These are phyloP conservation scores for Epistrophella euchroma DNA, from an alignment of 2,888 invertebrate genomes.

Conservation along the genomic window DNA sequence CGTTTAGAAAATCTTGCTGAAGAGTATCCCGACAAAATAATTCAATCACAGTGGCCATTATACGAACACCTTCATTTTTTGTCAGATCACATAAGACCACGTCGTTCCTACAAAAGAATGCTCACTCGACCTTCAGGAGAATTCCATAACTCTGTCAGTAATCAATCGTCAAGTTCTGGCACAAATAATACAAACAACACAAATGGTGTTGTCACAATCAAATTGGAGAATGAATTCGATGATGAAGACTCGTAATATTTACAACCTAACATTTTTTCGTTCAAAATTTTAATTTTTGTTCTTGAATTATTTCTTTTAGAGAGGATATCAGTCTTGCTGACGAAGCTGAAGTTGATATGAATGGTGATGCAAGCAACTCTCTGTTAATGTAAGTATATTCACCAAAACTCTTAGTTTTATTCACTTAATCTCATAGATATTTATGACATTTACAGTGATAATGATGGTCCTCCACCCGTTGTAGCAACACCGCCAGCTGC, in stretches of 20 bases:
- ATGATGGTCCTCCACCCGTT: constrained; percentile 70
- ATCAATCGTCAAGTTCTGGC: constrained; percentile 66
- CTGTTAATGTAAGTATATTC: constrained; percentile 43
- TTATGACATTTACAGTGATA: constrained; percentile 71
- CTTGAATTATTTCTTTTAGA: constrained; percentile 42
- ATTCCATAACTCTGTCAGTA: constrained; percentile 52
- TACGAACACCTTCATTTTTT: constrained; percentile 82
- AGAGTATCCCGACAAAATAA: constrained; percentile 78
- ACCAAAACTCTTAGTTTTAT: neutral
- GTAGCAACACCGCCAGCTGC: neutral
- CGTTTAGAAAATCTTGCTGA: constrained; percentile 81
- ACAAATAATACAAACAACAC: constrained; percentile 58
- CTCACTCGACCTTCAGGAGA: constrained; percentile 72
- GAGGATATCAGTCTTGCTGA: constrained; percentile 63
- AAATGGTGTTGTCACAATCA: constrained; percentile 77
- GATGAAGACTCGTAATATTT: constrained; percentile 70
- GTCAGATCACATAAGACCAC: constrained; percentile 82
- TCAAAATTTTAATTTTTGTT: neutral
- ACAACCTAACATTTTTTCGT: neutral
- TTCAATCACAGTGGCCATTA: constrained; percentile 82
- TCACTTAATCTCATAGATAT: neutral
- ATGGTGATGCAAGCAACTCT: constrained; percentile 49
- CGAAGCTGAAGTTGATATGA: constrained; percentile 51
- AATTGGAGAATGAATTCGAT: constrained; percentile 77
- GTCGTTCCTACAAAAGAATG: constrained; percentile 82